Base-by-base conservation (phyloP, 2,113 vertebrate genomes). In the Stictonetta naevosa region DNA sequence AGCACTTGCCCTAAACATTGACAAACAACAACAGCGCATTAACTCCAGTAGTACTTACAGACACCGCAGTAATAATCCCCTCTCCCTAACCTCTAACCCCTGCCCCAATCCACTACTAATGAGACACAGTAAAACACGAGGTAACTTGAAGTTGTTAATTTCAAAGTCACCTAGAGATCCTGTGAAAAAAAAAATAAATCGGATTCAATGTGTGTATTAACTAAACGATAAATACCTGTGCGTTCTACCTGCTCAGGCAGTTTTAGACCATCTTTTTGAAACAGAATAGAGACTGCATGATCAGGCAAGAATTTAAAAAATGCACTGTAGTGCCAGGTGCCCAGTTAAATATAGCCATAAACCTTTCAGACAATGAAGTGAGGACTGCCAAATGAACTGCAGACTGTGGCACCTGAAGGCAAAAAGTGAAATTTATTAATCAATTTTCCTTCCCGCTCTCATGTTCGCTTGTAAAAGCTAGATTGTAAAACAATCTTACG, bases 381-480 rank as follows among this genome's bases (percentile, higher is more conserved):
- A 92, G 74, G 88, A 96, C 93, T 97, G 97, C 94, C 95, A 97
- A 96, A 97, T 86, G 66, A 98, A 97, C 90, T 92, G 82, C 34
- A 94, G 40, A 74, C 74, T 90, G 79, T 46, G 96, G 87, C 69
- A 96, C 83, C 95, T 93, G 83, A 95, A 97, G 97, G 95, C 96
- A 96, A 94, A 96, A 96, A 93, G 75, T 85, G 80, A 94, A 97
- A 97, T 96, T 89, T 91, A 88, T 93, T 92, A 93, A 96, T 92
- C 93, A 85, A 94, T 94, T 97, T 95, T 96, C 93, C 96, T 96
- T 91, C 93, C 90, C 13, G 11, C 92, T 92, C 96, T 95, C 92
- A 62, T 64, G 80, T 81, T 95, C 11, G 2, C 94, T 80, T 84
- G 81, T 88, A 96, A 96, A 95, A 82, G n/a, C 20, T 16, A 67